Base-by-base conservation (phyloP, 2,888 invertebrate genomes). In the Campaea margaritaria region DNA sequence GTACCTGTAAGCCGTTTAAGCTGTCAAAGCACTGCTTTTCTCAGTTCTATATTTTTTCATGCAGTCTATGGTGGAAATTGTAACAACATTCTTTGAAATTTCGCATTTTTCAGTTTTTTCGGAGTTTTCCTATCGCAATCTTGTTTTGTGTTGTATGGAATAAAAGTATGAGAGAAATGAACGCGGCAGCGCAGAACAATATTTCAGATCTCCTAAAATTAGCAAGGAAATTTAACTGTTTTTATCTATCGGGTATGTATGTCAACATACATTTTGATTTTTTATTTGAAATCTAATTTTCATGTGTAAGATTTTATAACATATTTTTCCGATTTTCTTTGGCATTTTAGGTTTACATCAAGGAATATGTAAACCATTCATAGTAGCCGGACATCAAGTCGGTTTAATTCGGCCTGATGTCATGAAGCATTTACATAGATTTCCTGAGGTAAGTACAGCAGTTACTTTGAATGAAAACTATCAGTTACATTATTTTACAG, bases 211-310 rank as follows among this genome's bases (percentile, higher is more conserved):
- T 97, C 79, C 91, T 96, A 80, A 95, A 95, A 92, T 94, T 97
- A 85, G 97, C 97, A 63, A 95, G 96, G 85, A 96, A 96, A 93
- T 97, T 97, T 91, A 97, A 97, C 93, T 96, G 96, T 93, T 97
- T 97, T 89, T 97, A 97, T 89, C 89, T 97, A 93, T 94, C 96
- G 94, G 97, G 97, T 97, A 81, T 67, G 97, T 97, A 81, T 67
- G 74, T 78, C 57, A 63, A 61, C 60, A 58, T 45, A 38, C 34
- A 52, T 56, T 54, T 64, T 61, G 45, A 60, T 51, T 57, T 65
- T 65, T 10, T 31, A 28, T 43, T 45, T 44, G 51, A 56, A 68
- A 62, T 67, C 50, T 68, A 54, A 61, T 58, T 52, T 64, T 45
- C 58, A 63, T 71, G 8, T 36, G 7, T 0, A 13, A 2, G 21